Conservation (phyloP, 2,113 vertebrate genomes). For the Dasyprocta punctata region DNA sequence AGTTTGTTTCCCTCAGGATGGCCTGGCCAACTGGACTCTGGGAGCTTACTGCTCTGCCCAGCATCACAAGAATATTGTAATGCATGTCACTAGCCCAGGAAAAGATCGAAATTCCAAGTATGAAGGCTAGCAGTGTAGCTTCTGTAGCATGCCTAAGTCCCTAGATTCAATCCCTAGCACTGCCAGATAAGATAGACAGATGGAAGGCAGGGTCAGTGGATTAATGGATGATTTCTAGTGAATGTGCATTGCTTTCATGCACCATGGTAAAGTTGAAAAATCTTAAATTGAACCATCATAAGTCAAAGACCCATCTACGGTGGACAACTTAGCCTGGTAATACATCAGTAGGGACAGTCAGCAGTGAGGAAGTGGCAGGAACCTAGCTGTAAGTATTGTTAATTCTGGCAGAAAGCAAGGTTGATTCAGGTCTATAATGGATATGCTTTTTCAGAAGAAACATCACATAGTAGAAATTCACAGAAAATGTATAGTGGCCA, state of each 20-base stretch:
- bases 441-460: not conserved
- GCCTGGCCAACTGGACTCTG: not conserved
- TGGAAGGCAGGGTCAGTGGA: too few species aligned
- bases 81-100: not conserved
- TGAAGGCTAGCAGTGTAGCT: not conserved
- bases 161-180: not conserved
- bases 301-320: not conserved
- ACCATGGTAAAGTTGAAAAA: not conserved
- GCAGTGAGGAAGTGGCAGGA: not conserved
- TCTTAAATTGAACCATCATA: not conserved
- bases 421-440: not conserved
- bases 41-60: not conserved
- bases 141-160: not conserved
- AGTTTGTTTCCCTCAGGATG: not conserved
- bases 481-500: not conserved
- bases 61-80: not conserved
- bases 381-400: not conserved
- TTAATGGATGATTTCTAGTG: not conserved
- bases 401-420: not conserved
- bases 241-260: not conserved
- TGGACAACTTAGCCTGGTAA: not conserved
- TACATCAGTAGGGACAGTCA: not conserved
- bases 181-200: not conserved
- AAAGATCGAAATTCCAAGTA: not conserved
- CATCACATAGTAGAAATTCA: not conserved